A percentile compares a stretch with the other conserved stretches of the same genome.
Evolutionary conservation across 2,113 vertebrate genomes (phyloP).

Genomic region (Beaufortia kweichowensis): DNA sequence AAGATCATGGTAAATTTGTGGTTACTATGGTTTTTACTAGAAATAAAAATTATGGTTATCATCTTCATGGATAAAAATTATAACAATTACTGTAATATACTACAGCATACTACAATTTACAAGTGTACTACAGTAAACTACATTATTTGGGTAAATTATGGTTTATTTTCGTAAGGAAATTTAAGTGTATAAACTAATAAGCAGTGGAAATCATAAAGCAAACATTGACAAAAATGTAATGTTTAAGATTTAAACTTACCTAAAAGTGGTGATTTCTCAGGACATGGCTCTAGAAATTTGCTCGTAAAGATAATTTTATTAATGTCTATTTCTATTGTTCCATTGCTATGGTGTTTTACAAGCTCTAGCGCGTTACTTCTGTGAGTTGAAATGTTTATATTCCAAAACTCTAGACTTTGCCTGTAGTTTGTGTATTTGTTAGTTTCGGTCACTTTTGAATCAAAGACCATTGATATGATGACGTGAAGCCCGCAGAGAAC

Average conservation of each 20-base stretch:
- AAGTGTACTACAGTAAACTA: too few species aligned
- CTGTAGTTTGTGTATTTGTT: background rate
- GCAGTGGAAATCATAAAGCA: too few species aligned
- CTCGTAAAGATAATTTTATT: background rate
- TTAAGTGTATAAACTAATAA: too few species aligned
- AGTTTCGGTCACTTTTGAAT: background rate
- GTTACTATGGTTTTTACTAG: too few species aligned
- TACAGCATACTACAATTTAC: too few species aligned
- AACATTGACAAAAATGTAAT: background rate
- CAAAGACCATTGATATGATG: conserved; percentile 25
- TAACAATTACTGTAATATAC: too few species aligned
- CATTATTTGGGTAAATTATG: too few species aligned
- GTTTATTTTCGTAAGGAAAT: too few species aligned
- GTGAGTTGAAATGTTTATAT: background rate
- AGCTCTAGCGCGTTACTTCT: background rate
- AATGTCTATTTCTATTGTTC: background rate
- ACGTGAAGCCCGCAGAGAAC: conserved; percentile 26
- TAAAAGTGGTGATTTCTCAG: conserved; percentile 26
- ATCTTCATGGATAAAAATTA: too few species aligned
- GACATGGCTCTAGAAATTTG: conserved; percentile 20
- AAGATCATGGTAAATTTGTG: too few species aligned
- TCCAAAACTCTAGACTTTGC: too few species aligned
- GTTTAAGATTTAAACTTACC: background rate
- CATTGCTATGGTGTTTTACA: background rate
- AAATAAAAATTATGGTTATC: too few species aligned